Conservation (phyloP, 2,888 invertebrate species). For the Aethes cnicana region DNA sequence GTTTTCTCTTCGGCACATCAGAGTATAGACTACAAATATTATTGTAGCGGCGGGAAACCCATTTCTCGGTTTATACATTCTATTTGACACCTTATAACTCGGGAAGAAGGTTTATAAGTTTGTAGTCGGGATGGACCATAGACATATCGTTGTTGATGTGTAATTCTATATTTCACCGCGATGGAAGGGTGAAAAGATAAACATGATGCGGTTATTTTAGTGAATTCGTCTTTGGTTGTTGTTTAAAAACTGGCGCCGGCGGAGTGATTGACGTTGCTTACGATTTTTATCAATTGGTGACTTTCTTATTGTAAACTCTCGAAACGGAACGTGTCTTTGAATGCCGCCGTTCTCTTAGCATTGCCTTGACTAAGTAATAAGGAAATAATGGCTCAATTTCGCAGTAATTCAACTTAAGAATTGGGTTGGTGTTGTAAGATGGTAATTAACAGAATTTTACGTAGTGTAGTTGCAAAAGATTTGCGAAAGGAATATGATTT, state of each 20-base stretch:
- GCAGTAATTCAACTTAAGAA: too few species aligned
- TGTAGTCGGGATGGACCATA: slow-evolving; percentile 17
- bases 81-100: slow-evolving; percentile 49
- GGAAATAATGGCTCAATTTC: too few species aligned
- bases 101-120: slow-evolving; percentile 28
- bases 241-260: slow-evolving; percentile 76
- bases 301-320: slow-evolving; percentile 8
- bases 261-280: slow-evolving; percentile 69
- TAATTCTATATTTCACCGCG: slow-evolving; percentile 80
- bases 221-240: slow-evolving; percentile 73
- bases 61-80: slow-evolving; percentile 33
- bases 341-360: too few species aligned
- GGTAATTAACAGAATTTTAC: too few species aligned
- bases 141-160: too few species aligned
- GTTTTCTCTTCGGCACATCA: slow-evolving; percentile 79
- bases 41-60: slow-evolving; percentile 42
- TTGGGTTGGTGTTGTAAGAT: too few species aligned
- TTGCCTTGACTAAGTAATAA: too few species aligned
- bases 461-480: too few species aligned
- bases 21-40: slow-evolving; percentile 58
- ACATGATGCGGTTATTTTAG: slow-evolving; percentile 76
- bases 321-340: neutral
- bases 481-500: too few species aligned
- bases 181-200: slow-evolving; percentile 81
- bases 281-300: slow-evolving; percentile 42